A percentile compares a stretch with the other conserved stretches of the same genome.
These are phyloP conservation scores for Eupithecia pulchellata DNA, from an alignment of 2,888 invertebrate species.

Conservation along the genomic window DNA sequence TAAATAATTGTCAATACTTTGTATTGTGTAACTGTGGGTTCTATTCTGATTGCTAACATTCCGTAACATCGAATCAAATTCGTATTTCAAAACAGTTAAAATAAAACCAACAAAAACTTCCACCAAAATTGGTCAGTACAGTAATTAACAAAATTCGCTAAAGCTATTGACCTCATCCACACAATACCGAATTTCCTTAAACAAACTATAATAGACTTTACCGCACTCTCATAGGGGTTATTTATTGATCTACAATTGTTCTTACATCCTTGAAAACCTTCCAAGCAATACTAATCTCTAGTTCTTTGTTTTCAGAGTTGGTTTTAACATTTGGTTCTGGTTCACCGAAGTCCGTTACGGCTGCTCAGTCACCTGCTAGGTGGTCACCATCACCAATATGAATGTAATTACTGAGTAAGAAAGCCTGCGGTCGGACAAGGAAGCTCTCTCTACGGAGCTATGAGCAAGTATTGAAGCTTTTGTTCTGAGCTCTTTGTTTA, in stretches of 20 bases:
- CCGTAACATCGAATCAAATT: constrained; percentile 20
- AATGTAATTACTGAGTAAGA: constrained; percentile 75
- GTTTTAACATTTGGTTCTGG: constrained; percentile 52
- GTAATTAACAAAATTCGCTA: constrained; percentile 80
- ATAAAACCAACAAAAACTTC: constrained; percentile 44
- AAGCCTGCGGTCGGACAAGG: constrained; percentile 74
- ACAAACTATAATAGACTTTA: constrained; percentile 61
- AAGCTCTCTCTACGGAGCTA: constrained; percentile 60
- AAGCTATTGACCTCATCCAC: constrained; percentile 79
- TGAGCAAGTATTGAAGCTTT: constrained; percentile 44
- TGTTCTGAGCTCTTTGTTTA: constrained; percentile 39
- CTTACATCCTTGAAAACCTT: constrained; percentile 60
- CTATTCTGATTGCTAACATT: neutral
- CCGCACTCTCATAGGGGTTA: constrained; percentile 61
- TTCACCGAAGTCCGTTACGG: constrained; percentile 75
- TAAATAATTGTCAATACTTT: too few relatives aligned
- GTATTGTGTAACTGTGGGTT: too few relatives aligned
- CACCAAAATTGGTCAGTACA: constrained; percentile 61
- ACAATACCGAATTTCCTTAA: constrained; percentile 33
- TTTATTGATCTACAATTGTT: constrained; percentile 59
- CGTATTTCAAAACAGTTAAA: constrained; percentile 32
- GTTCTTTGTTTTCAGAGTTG: constrained; percentile 5
- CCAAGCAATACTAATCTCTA: constrained; percentile 49
- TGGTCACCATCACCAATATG: constrained; percentile 82
- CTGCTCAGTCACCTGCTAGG: constrained; percentile 75